These are phyloP conservation scores for Channallabes apus DNA, from an alignment of 2,797 vertebrate species.

Conservation along the genomic window DNA sequence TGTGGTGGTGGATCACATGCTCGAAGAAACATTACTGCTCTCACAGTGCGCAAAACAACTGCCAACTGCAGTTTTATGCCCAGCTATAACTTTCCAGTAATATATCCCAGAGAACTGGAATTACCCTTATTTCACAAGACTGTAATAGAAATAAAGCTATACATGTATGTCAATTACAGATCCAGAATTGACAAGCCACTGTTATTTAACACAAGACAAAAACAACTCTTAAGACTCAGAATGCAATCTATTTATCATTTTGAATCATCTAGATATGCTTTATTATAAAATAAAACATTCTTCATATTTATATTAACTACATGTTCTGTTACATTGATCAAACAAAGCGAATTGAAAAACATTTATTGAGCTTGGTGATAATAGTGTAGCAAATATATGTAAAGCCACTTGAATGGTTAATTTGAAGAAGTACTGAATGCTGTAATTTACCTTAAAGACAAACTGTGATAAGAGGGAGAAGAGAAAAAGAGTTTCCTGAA, in stretches of 20 bases:
- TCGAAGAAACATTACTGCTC: not conserved
- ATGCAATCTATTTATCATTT: not conserved
- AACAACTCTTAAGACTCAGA: not conserved
- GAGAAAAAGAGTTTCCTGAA: not conserved
- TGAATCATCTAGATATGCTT: not conserved
- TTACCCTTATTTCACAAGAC: not conserved
- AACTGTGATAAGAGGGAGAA: not conserved
- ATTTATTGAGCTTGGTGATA: not conserved
- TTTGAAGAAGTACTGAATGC: not conserved
- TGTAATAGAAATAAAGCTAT: not conserved
- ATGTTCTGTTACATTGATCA: not conserved
- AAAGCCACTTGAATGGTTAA: not conserved
- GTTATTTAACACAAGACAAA: not conserved
- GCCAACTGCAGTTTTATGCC: not conserved
- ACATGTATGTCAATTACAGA: not conserved
- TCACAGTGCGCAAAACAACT: not conserved
- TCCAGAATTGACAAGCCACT: not conserved
- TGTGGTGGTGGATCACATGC: not conserved
- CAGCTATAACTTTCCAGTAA: not conserved
- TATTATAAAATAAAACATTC: not conserved
- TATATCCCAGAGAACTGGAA: constrained; percentile 10
- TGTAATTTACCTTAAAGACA: not conserved
- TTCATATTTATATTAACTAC: not conserved
- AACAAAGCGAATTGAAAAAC: not conserved
- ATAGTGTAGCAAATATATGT: not conserved